Evolutionary conservation across 2,113 vertebrate species (phyloP), one percentile per base, ranked within the genome.

Genomic region (Lucifuga dentata): DNA sequence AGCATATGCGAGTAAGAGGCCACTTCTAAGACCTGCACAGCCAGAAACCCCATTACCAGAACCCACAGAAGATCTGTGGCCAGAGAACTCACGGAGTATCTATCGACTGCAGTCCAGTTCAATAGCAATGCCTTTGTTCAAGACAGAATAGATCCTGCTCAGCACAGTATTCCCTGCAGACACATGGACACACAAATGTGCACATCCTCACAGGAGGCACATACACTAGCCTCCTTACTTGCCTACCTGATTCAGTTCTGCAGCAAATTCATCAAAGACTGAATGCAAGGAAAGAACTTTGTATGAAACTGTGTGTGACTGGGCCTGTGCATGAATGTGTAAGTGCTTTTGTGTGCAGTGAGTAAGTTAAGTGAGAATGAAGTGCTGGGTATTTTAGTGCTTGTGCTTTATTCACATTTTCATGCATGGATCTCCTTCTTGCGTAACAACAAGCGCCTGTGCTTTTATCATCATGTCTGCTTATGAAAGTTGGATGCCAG

Each of bases 401-500:
- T 33, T 64, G 20, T 55, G 49, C 53, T 76, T 62, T 78, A 78
- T 83, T 85, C 78, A 87, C 67, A 80, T 58, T 78, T 56, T 19
- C 53, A 49, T 38, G 52, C 49, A 8, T 13, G 39, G 53, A 52
- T 80, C 63, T 45, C 44, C 4, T 0, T 71, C 64, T 89, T 89
- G 89, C 23, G 51, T 85, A 88, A 87, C 76, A 26, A 65, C 73
- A 8, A 40, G 74, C 73, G 79, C 39, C 24, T 21, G 5, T 73
- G 67, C 63, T 72, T 63, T 75, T 73, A 78, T 86, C 76, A 60
- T 80, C 68, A 71, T 80, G 85, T 88, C 75, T 84, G 71, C 73
- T 60, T 74, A 61, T 73, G 66, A 76, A 81, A 75, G 62, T 74
- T 80, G 61, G 65, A 80, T 71, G 84, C 83, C 87, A 89, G 83